Evolutionary conservation across 2,797 vertebrate genomes (phyloP), one percentile per base, ranked within the genome.

Genomic region (Aeoliscus strigatus): DNA sequence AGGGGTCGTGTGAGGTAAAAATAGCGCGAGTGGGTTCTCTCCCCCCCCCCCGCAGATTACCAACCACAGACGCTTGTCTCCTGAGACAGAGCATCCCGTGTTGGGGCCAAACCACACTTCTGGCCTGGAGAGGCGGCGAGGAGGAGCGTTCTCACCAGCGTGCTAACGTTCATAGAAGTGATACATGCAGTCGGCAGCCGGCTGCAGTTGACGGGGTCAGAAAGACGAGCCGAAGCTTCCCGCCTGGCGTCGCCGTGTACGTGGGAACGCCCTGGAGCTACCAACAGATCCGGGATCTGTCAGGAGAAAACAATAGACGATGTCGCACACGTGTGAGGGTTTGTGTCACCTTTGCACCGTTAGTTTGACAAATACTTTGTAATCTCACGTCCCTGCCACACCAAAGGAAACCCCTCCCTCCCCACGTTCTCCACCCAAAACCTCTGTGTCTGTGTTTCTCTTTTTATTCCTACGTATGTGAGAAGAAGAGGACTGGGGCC

Each of bases 121-220:
- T 73, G 75, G 49, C 37, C 51, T 41, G 0, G 12, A 57, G 38
- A 56, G 38, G 34, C 36, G 2, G 65, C 11, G 31, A 42, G 66
- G 65, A 58, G 53, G 73, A 50, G 50, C 37, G 60, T 73, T 77
- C 70, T 74, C 72, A 78, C 61, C 17, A 9, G 41, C 60, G 23
- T 35, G 73, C 51, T 63, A 68, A 68, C 39, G 53, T 51, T 70
- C 61, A 33, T 33, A 6, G 49, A 47, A 51, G 62, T 62, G 59
- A 28, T 42, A 29, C 34, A 51, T 54, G 45, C 47, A 52, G 53
- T 53, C 54, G 60, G 56, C 68, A 68, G 41, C 23, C 40, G 44
- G 33, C 27, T 39, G 17, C 7, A 29, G 11, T n/a, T 62, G 36
- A 71, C 38, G 14, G 29, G 23, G 13, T 25, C 12, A 55, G 45